Conservation (phyloP, 2,797 vertebrate genomes). For the Lutra lutra region DNA sequence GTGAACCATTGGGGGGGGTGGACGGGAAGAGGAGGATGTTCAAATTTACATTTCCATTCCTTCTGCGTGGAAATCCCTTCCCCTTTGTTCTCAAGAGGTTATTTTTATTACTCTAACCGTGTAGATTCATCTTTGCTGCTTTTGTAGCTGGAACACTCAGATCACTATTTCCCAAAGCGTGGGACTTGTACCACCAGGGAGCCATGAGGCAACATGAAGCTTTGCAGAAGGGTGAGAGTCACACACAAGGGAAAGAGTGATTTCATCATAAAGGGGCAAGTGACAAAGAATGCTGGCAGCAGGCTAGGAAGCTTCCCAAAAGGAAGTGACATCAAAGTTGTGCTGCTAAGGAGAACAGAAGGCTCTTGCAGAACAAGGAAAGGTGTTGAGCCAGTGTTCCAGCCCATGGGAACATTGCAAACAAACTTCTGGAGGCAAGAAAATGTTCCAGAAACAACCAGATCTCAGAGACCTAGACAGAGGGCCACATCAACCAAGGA, state of each 20-base stretch:
- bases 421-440: not conserved
- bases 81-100: not conserved
- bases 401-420: not conserved
- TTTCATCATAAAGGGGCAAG: not conserved
- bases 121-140: not conserved
- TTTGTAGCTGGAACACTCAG: not conserved
- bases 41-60: slow-evolving; percentile 20
- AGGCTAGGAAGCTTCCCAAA: not conserved
- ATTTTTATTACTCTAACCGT: not conserved
- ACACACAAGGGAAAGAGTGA: not conserved
- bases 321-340: not conserved
- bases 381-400: not conserved
- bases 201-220: not conserved
- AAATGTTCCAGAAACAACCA: not conserved
- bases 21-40: not conserved
- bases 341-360: not conserved
- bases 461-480: not conserved
- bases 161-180: not conserved
- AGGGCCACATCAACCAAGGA: not conserved
- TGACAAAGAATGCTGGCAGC: not conserved
- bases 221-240: not conserved
- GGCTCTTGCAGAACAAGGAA: not conserved
- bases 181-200: not conserved
- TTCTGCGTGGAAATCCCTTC: not conserved
- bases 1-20: not conserved